Evolutionary conservation across 2,888 invertebrate genomes (phyloP).

Genomic region (Pilophorus perplexus): DNA sequence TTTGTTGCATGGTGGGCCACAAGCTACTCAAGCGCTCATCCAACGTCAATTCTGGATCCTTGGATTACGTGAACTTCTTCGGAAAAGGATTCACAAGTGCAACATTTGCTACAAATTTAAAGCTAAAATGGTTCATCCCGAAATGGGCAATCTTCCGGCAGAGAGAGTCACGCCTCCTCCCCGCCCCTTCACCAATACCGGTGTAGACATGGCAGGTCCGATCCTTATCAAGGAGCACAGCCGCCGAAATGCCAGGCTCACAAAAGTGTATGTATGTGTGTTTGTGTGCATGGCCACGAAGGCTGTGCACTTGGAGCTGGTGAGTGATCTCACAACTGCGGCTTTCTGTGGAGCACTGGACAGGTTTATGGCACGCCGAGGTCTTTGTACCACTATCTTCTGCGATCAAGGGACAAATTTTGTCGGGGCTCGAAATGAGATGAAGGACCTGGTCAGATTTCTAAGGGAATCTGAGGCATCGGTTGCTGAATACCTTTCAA

Average conservation of each 20-base stretch:
- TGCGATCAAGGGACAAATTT: neutral
- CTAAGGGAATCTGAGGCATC: neutral
- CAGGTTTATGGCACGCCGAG: conserved; percentile 15
- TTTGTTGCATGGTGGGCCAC: conserved; percentile 12
- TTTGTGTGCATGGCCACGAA: conserved; percentile 11
- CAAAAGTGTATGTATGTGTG: conserved; percentile 6
- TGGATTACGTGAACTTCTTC: neutral
- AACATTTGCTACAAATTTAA: neutral
- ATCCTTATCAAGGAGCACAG: neutral
- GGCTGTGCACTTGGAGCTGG: conserved; percentile 13
- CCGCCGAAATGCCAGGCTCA: neutral
- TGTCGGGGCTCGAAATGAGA: neutral
- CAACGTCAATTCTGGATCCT: neutral
- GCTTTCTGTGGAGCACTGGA: conserved; percentile 8
- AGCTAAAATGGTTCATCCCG: neutral
- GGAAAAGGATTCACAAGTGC: conserved; percentile 15
- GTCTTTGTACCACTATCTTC: neutral
- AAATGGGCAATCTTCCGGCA: conserved; percentile 11
- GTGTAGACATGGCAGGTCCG: conserved; percentile 17
- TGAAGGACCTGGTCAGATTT: neutral
- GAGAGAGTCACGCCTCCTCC: neutral
- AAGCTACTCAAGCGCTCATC: conserved; percentile 7
- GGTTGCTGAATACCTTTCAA: neutral
- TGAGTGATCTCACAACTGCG: neutral
- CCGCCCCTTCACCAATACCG: conserved; percentile 3